A percentile compares a stretch with the other conserved stretches of the same genome.
Evolutionary conservation across 2,888 invertebrate species (phyloP).

Genomic region (Liopterus haemorrhoidalis): DNA sequence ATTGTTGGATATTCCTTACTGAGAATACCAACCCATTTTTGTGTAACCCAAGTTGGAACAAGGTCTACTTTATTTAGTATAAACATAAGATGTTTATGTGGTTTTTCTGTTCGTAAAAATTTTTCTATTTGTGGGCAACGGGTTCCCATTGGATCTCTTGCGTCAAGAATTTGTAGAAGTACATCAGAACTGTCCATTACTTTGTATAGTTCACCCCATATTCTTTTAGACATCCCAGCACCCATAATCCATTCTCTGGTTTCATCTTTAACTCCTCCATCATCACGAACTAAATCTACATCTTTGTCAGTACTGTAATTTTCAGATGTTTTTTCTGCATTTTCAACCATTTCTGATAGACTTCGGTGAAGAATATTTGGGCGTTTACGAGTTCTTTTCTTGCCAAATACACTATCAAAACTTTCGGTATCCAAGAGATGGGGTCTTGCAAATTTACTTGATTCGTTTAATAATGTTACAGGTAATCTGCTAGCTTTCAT

Average conservation of each 20-base stretch:
- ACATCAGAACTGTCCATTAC: slow-evolving; percentile 99
- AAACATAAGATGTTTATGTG: slow-evolving; percentile 95
- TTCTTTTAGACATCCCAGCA: slow-evolving; percentile 92
- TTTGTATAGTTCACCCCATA: slow-evolving; percentile 99
- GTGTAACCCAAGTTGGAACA: slow-evolving; percentile 97
- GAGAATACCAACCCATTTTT: slow-evolving; percentile 92
- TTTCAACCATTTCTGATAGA: slow-evolving; percentile 69
- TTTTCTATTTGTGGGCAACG: slow-evolving; percentile 88
- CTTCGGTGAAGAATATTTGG: slow-evolving; percentile 74
- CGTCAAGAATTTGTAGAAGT: slow-evolving; percentile 91
- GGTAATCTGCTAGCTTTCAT: slow-evolving; percentile 96
- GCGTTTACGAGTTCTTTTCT: slow-evolving; percentile 84
- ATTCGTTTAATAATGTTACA: slow-evolving; percentile 88
- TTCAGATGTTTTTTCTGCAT: slow-evolving; percentile 64
- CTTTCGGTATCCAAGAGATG: slow-evolving; percentile 94
- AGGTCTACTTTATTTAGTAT: slow-evolving; percentile 95
- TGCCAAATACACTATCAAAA: slow-evolving; percentile 91
- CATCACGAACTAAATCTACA: slow-evolving; percentile 73
- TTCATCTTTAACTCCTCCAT: slow-evolving; percentile 71
- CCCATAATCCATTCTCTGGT: slow-evolving; percentile 91
- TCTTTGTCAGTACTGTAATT: slow-evolving; percentile 80
- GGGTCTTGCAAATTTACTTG: slow-evolving; percentile 80
- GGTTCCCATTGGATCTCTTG: slow-evolving; percentile 95
- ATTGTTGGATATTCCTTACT: slow-evolving; percentile 95
- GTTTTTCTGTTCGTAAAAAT: slow-evolving; percentile 88